Evolutionary conservation across 2,113 vertebrate species (phyloP).

Genomic region (Zosterops lateralis): DNA sequence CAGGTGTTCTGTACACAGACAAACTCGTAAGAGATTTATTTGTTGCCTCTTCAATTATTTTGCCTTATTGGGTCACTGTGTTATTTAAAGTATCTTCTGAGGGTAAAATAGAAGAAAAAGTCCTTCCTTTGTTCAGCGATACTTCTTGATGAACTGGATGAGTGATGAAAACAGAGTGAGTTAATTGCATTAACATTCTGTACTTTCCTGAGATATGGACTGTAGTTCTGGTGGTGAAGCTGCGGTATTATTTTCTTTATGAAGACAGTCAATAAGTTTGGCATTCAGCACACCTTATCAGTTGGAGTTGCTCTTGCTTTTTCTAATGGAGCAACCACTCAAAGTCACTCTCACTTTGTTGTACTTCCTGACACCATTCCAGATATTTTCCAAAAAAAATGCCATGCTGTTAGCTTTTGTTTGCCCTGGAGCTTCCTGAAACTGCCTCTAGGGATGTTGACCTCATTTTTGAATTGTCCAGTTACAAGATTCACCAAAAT

Average conservation of each 20-base stretch:
- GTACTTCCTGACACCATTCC: background rate
- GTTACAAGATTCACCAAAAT: background rate
- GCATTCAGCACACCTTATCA: background rate
- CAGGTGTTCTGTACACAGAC: background rate
- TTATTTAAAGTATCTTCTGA: background rate
- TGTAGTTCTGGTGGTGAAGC: background rate
- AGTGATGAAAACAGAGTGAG: background rate
- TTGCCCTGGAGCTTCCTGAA: background rate
- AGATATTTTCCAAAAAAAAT: background rate
- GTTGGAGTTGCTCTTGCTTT: background rate
- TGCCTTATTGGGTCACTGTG: background rate
- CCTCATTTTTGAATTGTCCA: background rate
- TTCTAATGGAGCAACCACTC: background rate
- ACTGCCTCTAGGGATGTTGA: background rate
- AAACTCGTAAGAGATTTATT: background rate
- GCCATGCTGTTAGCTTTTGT: background rate
- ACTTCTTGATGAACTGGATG: background rate
- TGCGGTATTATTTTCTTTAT: background rate
- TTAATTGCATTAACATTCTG: background rate
- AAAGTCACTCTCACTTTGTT: background rate
- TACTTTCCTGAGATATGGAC: background rate
- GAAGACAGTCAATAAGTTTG: background rate
- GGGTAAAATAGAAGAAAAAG: background rate
- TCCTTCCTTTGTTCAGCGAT: background rate
- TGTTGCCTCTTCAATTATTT: background rate